Evolutionary conservation across 2,797 vertebrate genomes (phyloP), one percentile per base, ranked within the genome.

Genomic region (Danio kyathit): DNA sequence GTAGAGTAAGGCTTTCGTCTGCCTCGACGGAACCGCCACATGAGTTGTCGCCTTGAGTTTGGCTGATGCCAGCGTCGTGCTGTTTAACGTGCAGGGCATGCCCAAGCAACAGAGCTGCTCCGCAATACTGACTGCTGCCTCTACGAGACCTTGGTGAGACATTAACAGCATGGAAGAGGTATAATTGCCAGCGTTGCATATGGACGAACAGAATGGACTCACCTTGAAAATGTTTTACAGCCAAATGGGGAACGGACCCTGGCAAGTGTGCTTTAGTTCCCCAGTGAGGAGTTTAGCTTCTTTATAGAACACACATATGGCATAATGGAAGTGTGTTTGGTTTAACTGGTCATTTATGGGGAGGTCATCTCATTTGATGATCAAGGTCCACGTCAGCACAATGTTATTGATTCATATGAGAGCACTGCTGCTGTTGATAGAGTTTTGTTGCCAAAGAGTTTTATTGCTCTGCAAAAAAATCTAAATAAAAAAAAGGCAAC

Each of bases 161-260:
- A 82, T 90, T 88, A 90, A 82, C 88, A 88, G 88, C 86, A 83
- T 88, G 87, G 84, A 87, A 84, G 85, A 80, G 73, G 54, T 61
- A 88, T 88, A 87, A 89, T 90, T 90, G 87, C 86, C 84, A 75
- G 71, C 61, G 86, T 84, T 88, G 83, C 86, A 90, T 87, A 88
- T 89, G 85, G 88, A 83, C 83, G 75, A 84, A 83, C 83, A 88
- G 86, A 89, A 87, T 90, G 86, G 67, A 19, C 77, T 92, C 88
- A 91, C 92, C 90, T 92, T 92, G 87, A 86, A 89, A 77, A 81
- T 80, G 82, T 76, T 82, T 83, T 80, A 81, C 61, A 59, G 72
- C 69, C 54, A 49, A 64, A 80, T 17, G 21, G 49, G 65, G 54
- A 74, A 54, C 7, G 49, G 49, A 71, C 61, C 19, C 61, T 66